Evolutionary conservation across 2,113 vertebrate genomes (phyloP), one percentile per base, ranked within the genome.

Genomic region (Chlorodrepanis virens): DNA sequence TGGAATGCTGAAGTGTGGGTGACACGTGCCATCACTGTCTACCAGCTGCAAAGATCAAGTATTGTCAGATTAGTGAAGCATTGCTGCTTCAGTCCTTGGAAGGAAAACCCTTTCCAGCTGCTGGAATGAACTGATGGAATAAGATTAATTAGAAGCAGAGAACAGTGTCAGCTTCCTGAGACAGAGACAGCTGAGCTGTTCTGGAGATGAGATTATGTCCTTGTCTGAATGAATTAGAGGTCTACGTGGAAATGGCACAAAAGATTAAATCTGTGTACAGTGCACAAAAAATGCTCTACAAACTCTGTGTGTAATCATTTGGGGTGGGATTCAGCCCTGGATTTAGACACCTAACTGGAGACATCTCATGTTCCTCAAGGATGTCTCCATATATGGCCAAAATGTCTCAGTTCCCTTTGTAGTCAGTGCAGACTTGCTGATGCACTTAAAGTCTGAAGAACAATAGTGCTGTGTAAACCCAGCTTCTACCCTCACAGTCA

Each of bases 31-130:
- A 54, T 80, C 50, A 22, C 35, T 80, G 20, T 12, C 50, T 80
- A 61, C n/a, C 75, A 94, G 40, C 68, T 90, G 67, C 63, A 92
- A 80, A 50, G 45, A 83, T 39, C 57, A 69, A 25, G 9, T 42
- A 44, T 11, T 50, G n/a, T 44, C 90, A 77, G 47, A 40, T 63
- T 40, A 89, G 39, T 67, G 63, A 92, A 92, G 19, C 44, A 59
- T 63, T 65, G 45, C 33, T 93, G 33, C 27, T 88, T 74, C 71
- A 88, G 0, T 64, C 44, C 8, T 87, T 3, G 5, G 50, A 76
- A 95, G 18, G n/a, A 87, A 94, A 93, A 64, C 47, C 18, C n/a
- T 85, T 94, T 91, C 67, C 85, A 96, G 85, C 57, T 94, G 82
- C 83, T 91, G 53, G 35, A 75, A 93, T 52, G 65, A 96, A 45